Conservation (phyloP, 92 coral and sea anemone species). For the Muricea muricata region DNA sequence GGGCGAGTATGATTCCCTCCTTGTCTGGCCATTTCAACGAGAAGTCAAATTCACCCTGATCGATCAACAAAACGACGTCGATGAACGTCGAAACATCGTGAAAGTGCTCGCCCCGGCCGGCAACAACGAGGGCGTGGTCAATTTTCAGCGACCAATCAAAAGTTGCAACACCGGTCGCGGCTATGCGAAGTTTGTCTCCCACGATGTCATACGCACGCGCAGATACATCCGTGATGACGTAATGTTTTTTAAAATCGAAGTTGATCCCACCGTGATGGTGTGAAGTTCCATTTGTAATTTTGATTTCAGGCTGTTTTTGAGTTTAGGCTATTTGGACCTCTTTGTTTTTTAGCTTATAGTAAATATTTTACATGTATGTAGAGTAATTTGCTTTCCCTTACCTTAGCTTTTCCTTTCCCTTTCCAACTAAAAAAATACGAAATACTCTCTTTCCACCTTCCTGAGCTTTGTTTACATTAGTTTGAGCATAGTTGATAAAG, state of each 20-base stretch:
- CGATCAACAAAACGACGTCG: conserved; percentile 24
- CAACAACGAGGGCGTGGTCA: conserved; percentile 44
- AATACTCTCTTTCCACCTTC: too few relatives aligned
- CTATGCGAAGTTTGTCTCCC: conserved; percentile 43
- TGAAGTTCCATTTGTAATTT: too few relatives aligned
- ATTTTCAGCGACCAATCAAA: conserved; percentile 47
- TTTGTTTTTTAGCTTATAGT: too few relatives aligned
- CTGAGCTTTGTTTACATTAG: too few relatives aligned
- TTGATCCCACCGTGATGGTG: conserved; percentile 37
- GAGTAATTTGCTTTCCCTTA: too few relatives aligned
- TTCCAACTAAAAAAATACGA: too few relatives aligned
- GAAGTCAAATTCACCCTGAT: conserved; percentile 34
- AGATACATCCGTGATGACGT: conserved; percentile 44
- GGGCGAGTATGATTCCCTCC: conserved; percentile 27
- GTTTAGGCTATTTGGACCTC: too few relatives aligned
- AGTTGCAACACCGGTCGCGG: conserved; percentile 47
- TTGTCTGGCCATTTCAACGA: conserved; percentile 36
- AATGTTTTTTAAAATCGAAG: conserved; percentile 40
- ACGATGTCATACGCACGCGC: conserved; percentile 46
- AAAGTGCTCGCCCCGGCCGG: conserved; percentile 40
- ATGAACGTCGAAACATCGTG: conserved; percentile 27
- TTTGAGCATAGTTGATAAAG: too few relatives aligned
- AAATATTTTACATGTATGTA: too few relatives aligned
- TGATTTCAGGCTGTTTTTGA: too few relatives aligned
- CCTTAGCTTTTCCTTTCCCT: too few relatives aligned